Evolutionary conservation across 1,140 invertebrate species (phyloP).

Genomic region (Calosoma granatense): DNA sequence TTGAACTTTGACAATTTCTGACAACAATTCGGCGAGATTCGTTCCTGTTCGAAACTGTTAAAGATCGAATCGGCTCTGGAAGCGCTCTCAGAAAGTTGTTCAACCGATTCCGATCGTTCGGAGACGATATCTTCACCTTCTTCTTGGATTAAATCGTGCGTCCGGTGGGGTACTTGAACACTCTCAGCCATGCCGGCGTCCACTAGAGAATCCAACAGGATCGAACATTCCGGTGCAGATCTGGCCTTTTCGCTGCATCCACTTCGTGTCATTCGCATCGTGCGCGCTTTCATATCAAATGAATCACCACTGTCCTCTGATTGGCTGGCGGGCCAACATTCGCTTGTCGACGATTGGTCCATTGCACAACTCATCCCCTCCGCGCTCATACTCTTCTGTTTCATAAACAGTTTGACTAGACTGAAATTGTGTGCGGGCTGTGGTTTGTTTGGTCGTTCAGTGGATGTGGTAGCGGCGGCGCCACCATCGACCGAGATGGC

Average conservation of each 20-base stretch:
- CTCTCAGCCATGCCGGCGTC: conserved; percentile 15
- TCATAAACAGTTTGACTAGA: conserved; percentile 81
- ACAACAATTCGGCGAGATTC: conserved; percentile 18
- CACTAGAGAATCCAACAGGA: conserved; percentile 25
- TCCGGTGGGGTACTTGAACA: conserved; percentile 15
- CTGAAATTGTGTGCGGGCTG: conserved; percentile 53
- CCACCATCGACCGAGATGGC: conserved; percentile 40
- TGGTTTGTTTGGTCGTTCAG: conserved; percentile 34
- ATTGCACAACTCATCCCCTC: conserved; percentile 52
- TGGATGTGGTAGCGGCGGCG: conserved; percentile 32
- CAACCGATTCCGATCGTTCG: conserved; percentile 36
- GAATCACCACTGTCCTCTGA: conserved; percentile 29
- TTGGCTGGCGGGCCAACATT: conserved; percentile 39
- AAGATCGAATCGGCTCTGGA: conserved; percentile 29
- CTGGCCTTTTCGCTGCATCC: not conserved
- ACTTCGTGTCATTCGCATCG: not conserved
- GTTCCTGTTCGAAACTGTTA: conserved; percentile 19
- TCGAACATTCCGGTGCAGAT: conserved; percentile 10
- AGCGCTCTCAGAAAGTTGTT: conserved; percentile 38
- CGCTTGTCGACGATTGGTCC: conserved; percentile 48
- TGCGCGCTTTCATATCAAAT: not conserved
- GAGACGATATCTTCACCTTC: conserved; percentile 34
- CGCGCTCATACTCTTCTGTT: conserved; percentile 72
- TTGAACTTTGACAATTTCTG: conserved; percentile 33
- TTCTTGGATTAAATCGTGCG: conserved; percentile 35